Evolutionary conservation across 2,888 invertebrate species (phyloP).

Genomic region (Mantis religiosa): DNA sequence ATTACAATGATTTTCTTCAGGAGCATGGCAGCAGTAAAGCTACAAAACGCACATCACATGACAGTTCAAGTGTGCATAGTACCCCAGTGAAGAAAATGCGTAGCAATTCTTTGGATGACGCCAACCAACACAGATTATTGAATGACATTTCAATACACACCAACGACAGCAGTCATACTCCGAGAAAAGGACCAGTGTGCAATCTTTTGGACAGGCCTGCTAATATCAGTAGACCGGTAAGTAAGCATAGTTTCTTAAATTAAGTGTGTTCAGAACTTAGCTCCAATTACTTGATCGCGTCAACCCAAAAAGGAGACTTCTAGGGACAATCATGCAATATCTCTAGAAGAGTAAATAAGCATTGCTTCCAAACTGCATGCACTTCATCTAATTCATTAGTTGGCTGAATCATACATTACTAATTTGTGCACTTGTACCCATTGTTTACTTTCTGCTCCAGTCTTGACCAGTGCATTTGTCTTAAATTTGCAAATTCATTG

Average conservation of each 20-base stretch:
- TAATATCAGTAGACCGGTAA: conserved; percentile 64
- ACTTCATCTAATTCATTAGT: too few species aligned
- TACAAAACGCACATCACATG: conserved; percentile 42
- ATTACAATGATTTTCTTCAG: not conserved
- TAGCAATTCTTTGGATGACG: conserved; percentile 27
- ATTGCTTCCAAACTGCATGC: too few species aligned
- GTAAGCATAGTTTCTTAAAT: conserved; percentile 40
- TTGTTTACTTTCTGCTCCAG: too few species aligned
- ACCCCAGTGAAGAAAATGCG: conserved; percentile 29
- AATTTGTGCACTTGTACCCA: too few species aligned
- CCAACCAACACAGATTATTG: not conserved
- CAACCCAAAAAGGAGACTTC: too few species aligned
- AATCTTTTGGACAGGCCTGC: conserved; percentile 64
- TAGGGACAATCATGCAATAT: too few species aligned
- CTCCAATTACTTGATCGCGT: too few species aligned
- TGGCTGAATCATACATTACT: too few species aligned
- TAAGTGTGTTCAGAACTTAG: not conserved
- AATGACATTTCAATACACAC: conserved; percentile 45
- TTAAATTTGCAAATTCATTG: too few species aligned
- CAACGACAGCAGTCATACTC: conserved; percentile 42
- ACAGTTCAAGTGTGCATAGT: conserved; percentile 36
- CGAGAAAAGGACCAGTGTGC: conserved; percentile 48
- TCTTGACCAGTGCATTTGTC: too few species aligned
- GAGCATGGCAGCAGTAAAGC: conserved; percentile 38
- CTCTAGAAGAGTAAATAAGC: too few species aligned